Evolutionary conservation across 2,888 invertebrate species (phyloP).

Genomic region (Sclerodermus sp.): DNA sequence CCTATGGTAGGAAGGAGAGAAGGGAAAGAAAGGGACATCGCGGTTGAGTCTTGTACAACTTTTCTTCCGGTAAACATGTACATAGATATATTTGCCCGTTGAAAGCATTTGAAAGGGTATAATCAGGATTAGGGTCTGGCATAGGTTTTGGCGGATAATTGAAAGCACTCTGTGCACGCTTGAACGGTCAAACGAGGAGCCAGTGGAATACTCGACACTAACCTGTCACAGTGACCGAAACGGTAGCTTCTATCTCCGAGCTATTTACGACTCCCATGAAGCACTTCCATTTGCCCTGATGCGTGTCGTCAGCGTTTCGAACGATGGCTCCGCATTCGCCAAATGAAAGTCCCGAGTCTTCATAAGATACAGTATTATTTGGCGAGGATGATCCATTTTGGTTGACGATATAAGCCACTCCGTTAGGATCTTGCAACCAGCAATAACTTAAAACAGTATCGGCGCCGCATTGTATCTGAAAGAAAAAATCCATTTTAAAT

Average conservation of each 20-base stretch:
- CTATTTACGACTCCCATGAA: slow-evolving; percentile 37
- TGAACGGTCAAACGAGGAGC: too few relatives aligned
- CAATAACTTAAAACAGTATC: slow-evolving; percentile 40
- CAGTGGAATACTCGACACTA: too few relatives aligned
- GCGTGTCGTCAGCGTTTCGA: slow-evolving; percentile 25
- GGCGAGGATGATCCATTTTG: slow-evolving; percentile 1
- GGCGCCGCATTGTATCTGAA: slow-evolving; percentile 40
- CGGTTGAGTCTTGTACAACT: too few relatives aligned
- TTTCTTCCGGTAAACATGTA: too few relatives aligned
- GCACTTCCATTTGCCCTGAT: slow-evolving; percentile 45
- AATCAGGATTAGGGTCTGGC: too few relatives aligned
- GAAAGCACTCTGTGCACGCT: too few relatives aligned
- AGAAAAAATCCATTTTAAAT: not conserved
- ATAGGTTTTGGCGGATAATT: too few relatives aligned
- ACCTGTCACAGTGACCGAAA: slow-evolving; percentile 43
- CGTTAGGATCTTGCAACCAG: slow-evolving; percentile 47
- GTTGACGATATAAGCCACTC: slow-evolving; percentile 34
- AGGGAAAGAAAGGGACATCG: too few relatives aligned
- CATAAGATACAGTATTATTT: slow-evolving; percentile 23
- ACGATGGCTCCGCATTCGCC: slow-evolving; percentile 44
- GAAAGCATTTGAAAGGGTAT: too few relatives aligned
- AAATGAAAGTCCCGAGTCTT: slow-evolving; percentile 35
- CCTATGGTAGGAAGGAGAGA: too few relatives aligned
- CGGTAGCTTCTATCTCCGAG: slow-evolving; percentile 28
- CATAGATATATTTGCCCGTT: too few relatives aligned